A percentile compares a stretch with the other conserved stretches of the same genome.
Conservation (phyloP, 1,140 invertebrate species). For the Mamestra configurata region DNA sequence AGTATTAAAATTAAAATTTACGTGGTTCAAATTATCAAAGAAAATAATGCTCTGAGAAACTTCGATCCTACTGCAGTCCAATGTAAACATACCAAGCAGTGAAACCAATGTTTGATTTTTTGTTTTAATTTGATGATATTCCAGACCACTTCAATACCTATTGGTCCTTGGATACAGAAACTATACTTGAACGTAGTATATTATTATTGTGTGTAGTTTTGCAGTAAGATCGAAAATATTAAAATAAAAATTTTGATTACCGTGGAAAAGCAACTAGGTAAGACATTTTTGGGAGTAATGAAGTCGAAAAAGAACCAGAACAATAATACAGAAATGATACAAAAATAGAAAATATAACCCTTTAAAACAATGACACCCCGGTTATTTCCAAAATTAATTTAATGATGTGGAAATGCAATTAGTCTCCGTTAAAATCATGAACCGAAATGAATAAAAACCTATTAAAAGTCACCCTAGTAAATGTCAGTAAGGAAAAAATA, state of each 20-base stretch:
- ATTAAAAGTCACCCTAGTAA: not conserved
- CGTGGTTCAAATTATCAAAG: no score
- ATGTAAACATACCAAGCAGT: not conserved
- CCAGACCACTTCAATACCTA: no score
- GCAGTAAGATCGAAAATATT: slow-evolving; percentile 19
- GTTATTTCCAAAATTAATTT: not conserved
- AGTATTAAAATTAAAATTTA: no score
- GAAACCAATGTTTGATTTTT: no score
- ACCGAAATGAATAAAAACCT: not conserved
- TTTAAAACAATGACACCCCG: not conserved
- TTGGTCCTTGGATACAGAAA: no score
- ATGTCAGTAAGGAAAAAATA: no score
- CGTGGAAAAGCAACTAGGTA: not conserved
- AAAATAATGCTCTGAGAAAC: not conserved
- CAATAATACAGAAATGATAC: not conserved
- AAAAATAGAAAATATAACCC: not conserved
- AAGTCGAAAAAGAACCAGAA: not conserved
- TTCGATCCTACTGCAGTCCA: slow-evolving; percentile 8
- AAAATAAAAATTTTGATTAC: not conserved
- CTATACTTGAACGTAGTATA: no score
- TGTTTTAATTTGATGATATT: no score
- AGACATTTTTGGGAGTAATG: not conserved
- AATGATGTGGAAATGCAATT: no score
- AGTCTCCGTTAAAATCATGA: no score
- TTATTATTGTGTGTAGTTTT: no score